phyloP scores from a whole-genome alignment of 2,113 vertebrate species.

The Carassius gibelio region DNA sequence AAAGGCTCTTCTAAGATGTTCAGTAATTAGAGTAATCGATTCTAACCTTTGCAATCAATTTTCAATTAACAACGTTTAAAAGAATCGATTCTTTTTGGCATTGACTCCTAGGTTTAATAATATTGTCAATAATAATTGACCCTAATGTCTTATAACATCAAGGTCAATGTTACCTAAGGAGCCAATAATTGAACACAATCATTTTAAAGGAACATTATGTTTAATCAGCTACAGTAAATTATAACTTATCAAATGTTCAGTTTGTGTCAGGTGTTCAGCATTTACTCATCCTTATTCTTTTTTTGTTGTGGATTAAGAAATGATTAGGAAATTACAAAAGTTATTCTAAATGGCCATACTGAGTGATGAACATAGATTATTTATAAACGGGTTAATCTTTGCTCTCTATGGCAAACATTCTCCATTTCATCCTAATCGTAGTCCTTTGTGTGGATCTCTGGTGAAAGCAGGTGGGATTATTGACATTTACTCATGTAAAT shows the following conservation, averaged over 20 bases:
- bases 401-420: not conserved
- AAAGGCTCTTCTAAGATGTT: not conserved
- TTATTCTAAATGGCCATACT: not conserved
- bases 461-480: slow-evolving; percentile 46
- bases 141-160: not conserved
- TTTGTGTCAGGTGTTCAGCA: not conserved
- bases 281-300: not conserved
- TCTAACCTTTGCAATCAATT: not conserved
- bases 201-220: not conserved
- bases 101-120: not conserved
- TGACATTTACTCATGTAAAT: slow-evolving; percentile 57
- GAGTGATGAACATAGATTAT: not conserved
- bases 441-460: slow-evolving; percentile 32
- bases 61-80: not conserved
- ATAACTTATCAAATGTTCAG: not conserved
- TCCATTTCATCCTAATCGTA: slow-evolving; percentile 25
- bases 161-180: not conserved
- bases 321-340: not conserved
- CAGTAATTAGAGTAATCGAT: not conserved
- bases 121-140: not conserved
- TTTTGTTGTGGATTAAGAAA: not conserved
- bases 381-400: not conserved
- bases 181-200: not conserved
- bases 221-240: not conserved
- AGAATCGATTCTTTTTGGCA: not conserved